These are phyloP conservation scores for Conistra vaccinii DNA, from an alignment of 2,888 invertebrate genomes.

Conservation along the genomic window DNA sequence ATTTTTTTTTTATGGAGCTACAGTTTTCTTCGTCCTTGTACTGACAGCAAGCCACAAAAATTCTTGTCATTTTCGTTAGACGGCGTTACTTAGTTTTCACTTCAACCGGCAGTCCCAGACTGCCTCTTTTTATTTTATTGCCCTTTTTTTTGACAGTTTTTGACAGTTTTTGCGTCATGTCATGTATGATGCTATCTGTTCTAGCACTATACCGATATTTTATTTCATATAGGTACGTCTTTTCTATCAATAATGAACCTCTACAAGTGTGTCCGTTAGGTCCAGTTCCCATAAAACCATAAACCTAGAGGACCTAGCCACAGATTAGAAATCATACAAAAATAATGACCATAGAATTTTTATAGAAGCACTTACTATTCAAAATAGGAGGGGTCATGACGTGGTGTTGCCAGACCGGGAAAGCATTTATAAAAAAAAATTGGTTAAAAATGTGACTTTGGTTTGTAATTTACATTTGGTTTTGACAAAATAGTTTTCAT, in stretches of 20 bases:
- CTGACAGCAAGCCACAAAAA: too few species aligned
- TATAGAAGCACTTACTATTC: slow-evolving; percentile 51
- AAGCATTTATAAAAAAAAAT: too few species aligned
- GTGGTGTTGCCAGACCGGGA: slow-evolving; percentile 60
- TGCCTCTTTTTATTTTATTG: too few species aligned
- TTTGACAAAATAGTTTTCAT: neutral
- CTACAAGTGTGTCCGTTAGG: slow-evolving; percentile 19
- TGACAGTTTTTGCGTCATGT: neutral
- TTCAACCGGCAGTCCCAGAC: too few species aligned
- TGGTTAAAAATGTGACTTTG: neutral
- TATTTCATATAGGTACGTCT: neutral
- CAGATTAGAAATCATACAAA: slow-evolving; percentile 56
- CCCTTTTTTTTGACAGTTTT: too few species aligned
- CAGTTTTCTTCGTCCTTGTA: too few species aligned
- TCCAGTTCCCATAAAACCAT: slow-evolving; percentile 6
- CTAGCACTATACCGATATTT: neutral
- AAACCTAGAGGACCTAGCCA: slow-evolving; percentile 19
- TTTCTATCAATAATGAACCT: neutral
- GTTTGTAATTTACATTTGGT: neutral
- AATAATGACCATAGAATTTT: slow-evolving; percentile 66
- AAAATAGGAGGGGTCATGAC: slow-evolving; percentile 53
- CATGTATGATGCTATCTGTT: neutral
- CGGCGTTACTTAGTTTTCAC: too few species aligned
- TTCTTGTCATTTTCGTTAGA: too few species aligned
- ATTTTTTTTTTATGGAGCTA: too few species aligned